These are phyloP conservation scores for Naja naja DNA, from an alignment of 2,113 vertebrate species.

Conservation along the genomic window DNA sequence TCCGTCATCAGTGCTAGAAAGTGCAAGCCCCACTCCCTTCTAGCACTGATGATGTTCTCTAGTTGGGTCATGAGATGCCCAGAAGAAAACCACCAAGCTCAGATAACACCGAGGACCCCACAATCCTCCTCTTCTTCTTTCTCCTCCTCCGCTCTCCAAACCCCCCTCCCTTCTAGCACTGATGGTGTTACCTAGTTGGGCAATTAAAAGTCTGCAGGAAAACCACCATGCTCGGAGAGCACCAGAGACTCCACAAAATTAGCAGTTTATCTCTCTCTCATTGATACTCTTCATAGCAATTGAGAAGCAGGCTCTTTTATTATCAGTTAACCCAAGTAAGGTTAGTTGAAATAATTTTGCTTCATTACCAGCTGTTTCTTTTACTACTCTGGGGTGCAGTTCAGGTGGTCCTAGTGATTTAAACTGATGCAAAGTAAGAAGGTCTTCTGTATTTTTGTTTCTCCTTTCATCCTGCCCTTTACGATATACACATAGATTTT, in stretches of 20 bases:
- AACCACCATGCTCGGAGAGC: not conserved
- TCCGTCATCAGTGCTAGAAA: too few species aligned
- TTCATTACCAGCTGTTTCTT: not conserved
- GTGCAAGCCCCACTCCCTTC: too few species aligned
- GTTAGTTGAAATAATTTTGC: not conserved
- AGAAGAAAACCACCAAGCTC: too few species aligned
- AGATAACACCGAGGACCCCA: too few species aligned
- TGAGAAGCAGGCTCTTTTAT: not conserved
- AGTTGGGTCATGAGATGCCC: too few species aligned
- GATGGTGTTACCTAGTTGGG: not conserved
- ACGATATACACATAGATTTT: not conserved
- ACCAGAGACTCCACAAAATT: not conserved
- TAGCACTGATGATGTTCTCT: too few species aligned
- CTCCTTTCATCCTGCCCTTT: not conserved
- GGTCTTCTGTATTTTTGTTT: not conserved
- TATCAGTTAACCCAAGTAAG: not conserved
- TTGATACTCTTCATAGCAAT: constrained; percentile 3
- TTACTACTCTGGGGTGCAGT: not conserved
- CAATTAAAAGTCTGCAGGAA: not conserved
- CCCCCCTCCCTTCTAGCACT: not conserved
- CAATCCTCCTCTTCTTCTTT: too few species aligned
- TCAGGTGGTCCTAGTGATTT: not conserved
- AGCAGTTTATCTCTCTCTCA: not conserved
- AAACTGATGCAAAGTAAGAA: not conserved
- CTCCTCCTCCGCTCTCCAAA: not conserved